Conservation (phyloP, 2,797 vertebrate genomes). For the Labeo calbasu region DNA sequence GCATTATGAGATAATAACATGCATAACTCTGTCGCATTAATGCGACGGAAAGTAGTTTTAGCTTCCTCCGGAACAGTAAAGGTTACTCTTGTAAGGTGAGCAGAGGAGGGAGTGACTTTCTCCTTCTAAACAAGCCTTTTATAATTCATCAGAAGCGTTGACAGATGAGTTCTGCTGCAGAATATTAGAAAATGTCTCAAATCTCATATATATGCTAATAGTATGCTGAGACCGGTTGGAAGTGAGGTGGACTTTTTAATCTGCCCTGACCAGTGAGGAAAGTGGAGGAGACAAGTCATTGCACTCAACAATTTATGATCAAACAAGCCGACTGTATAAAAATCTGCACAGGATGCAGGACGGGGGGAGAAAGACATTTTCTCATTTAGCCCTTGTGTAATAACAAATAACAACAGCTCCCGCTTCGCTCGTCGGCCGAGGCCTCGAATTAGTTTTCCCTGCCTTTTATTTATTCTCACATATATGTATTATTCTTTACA, state of each 20-base stretch:
- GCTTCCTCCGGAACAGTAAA: conserved; percentile 65
- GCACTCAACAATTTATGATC: conserved; percentile 96
- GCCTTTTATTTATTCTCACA: conserved; percentile 63
- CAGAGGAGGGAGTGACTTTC: conserved; percentile 70
- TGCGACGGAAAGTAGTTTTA: conserved; percentile 64
- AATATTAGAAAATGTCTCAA: conserved; percentile 99
- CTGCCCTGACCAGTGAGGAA: conserved; percentile 95
- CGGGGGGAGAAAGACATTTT: conserved; percentile 70
- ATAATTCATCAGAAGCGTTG: conserved; percentile 99
- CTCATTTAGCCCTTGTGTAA: conserved; percentile 87
- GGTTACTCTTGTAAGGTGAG: conserved; percentile 75
- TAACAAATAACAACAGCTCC: conserved; percentile 85
- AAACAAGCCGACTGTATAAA: conserved; percentile 85
- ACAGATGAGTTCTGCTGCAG: conserved; percentile 99
- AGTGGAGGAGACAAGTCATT: conserved; percentile 96
- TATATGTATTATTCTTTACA: conserved; percentile 81
- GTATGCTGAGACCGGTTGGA: conserved; percentile 93
- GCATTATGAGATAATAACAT: conserved; percentile 66
- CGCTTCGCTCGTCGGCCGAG: conserved; percentile 75
- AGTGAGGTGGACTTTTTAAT: conserved; percentile 95
- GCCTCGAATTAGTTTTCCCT: conserved; percentile 85
- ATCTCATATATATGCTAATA: conserved; percentile 99
- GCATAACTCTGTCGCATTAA: conserved; percentile 65
- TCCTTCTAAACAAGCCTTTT: conserved; percentile 96
- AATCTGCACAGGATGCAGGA: conserved; percentile 57